Evolutionary conservation across 2,113 vertebrate genomes (phyloP).

Genomic region (Clarias magur): DNA sequence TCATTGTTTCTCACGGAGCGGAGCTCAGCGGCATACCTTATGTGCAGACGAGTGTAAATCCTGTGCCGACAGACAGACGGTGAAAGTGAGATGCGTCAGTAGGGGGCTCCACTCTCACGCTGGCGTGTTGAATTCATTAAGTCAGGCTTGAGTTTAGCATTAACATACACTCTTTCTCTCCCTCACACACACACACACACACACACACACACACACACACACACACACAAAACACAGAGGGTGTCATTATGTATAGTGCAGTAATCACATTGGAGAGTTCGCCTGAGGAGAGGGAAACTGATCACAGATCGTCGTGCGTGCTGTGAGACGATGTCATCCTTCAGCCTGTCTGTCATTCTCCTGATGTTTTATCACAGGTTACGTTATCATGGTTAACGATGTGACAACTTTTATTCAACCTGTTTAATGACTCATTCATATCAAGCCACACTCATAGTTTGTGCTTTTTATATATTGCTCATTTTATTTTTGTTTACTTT

Average conservation of each 20-base stretch:
- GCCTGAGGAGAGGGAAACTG: neutral
- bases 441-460: neutral
- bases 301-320: neutral
- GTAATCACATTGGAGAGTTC: neutral
- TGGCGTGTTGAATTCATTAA: slow-evolving; percentile 48
- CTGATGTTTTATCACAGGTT: neutral
- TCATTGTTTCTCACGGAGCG: neutral
- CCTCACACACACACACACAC: slow-evolving; percentile 31
- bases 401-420: neutral
- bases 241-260: slow-evolving; percentile 3
- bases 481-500: too few relatives aligned
- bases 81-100: slow-evolving; percentile 56
- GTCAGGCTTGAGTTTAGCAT: slow-evolving; percentile 68
- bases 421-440: neutral
- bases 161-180: slow-evolving; percentile 45
- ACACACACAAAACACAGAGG: neutral
- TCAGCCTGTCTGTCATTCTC: neutral
- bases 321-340: neutral
- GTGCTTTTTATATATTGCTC: too few relatives aligned
- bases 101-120: slow-evolving; percentile 73
- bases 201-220: neutral
- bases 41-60: slow-evolving; percentile 3
- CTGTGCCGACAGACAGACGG: neutral
- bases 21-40: neutral
- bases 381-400: neutral